Base-by-base conservation (phyloP, 2,113 vertebrate genomes). In the Zonotrichia leucophrys region DNA sequence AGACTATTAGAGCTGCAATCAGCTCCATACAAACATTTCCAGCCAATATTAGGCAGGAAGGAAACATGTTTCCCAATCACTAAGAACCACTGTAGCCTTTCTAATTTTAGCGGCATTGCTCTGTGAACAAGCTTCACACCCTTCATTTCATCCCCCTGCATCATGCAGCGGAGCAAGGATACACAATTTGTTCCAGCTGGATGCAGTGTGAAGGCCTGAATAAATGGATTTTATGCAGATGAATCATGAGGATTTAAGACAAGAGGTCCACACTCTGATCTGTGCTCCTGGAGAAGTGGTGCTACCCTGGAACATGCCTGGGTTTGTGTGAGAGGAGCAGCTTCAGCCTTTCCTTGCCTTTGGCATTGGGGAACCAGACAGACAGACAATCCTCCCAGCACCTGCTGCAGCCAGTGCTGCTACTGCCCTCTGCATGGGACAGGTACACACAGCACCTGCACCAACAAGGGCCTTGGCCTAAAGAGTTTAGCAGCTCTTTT, bases 91-190 rank as follows among this genome's bases (percentile, higher is more conserved):
- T 49, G 68, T n/a, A 37, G 59, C 63, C 64, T 90, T 95, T 83
- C 85, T 86, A 90, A 88, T 87, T 94, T 93, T 93, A 89, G 76
- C 41, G 55, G 37, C 59, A 78, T 28, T 86, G 42, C 47, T 67
- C n/a, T 81, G 42, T 59, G 64, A 92, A 84, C 47, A 90, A 81
- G 37, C 39, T 55, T 90, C 76, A 87, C 39, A 64, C 73, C 33
- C 95, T 81, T 55, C 33, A 70, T 89, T 89, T 94, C 52, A 75
- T 52, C 47, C 25, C 47, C 66, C 20, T 47, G 90, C 92, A 87
- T 83, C 86, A 88, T 0, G 0, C 76, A 86, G 63, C 63, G 88
- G 88, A 92, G 63, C 30, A 90, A 69, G 9, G 64, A 80, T 50
- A 89, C 55, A 67, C 31, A 33, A 35, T 90, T 92, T 93, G 35